Base-by-base conservation (phyloP, 1,140 invertebrate genomes). In the Dinothrombium tinctorium region DNA sequence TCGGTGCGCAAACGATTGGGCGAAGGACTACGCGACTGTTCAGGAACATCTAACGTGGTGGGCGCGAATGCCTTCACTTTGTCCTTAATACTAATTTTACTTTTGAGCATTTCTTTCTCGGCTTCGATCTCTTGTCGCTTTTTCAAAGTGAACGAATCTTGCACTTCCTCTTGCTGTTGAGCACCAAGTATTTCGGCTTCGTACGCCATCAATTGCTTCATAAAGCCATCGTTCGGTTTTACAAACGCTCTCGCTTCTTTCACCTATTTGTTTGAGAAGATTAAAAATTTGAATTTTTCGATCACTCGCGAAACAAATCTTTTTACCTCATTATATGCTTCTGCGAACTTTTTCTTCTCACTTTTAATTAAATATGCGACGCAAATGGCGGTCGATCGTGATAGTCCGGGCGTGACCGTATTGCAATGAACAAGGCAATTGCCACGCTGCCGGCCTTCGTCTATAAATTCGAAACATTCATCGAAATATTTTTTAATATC, bases 381-480 rank as follows among this genome's bases (percentile, higher is more conserved):
- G 11, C 76, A 69, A 35, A 89, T 62, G 24, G 73, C 67, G 3
- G 82, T 66, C n/a, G 82, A 79, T 15, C 84, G 61, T 9, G 82
- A 89, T 2, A 87, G 69, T 7, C 86, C 86, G 4, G 82, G 37
- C 17, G 22, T 31, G 17, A 4, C 8, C 4, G 20, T 79, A 58
- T 86, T 86, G 54, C 84, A 92, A 58, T 92, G 83, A 1, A 90
- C 71, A 41, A 86, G 63, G 39, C 86, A 64, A 56, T 72, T 73
- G 21, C 70, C 66, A 32, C 50, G 57, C 14, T 50, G 41, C 5
- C 50, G 23, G 11, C 50, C 54, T 52, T 40, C 48, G 21, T 58
- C 47, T 24, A 59, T 64, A 35, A 58, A 59, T 12, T 52, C 41
- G 35, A 56, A 50, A 37, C 52, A 52, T 24, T 46, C 45, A 32